phyloP scores from a whole-genome alignment of 2,113 vertebrate genomes.

The Alosa alosa region DNA sequence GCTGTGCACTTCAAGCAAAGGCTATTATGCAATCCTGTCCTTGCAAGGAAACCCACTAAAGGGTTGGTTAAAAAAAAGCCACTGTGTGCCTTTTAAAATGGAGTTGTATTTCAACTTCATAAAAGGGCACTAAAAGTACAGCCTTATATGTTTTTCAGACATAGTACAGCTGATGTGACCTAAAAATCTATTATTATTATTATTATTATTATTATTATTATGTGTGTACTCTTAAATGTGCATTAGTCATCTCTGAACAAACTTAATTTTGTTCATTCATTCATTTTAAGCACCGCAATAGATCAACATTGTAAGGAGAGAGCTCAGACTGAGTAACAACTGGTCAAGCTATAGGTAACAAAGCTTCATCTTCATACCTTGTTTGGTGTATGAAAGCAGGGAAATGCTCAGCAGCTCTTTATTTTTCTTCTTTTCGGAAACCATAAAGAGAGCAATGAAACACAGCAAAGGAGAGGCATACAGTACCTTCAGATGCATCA shows the following conservation, averaged over 20 bases:
- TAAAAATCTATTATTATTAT: neutral
- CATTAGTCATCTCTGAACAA: neutral
- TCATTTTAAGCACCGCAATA: neutral
- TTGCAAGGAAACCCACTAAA: neutral
- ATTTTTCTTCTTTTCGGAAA: constrained; percentile 47
- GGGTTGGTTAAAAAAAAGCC: neutral
- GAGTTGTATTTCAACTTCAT: neutral
- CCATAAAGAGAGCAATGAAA: constrained; percentile 51
- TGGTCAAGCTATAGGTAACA: neutral
- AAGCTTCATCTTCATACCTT: neutral
- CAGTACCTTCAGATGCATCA: constrained; percentile 49
- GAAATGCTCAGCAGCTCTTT: constrained; percentile 39
- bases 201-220: neutral
- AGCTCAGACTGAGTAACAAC: neutral
- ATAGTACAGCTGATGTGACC: neutral
- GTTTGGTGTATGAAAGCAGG: constrained; percentile 33
- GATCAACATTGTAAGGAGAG: neutral
- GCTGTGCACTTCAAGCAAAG: neutral
- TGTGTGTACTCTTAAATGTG: neutral
- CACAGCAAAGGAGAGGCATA: constrained; percentile 52
- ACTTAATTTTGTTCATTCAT: constrained; percentile 5
- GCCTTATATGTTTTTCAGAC: neutral
- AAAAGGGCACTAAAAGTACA: neutral
- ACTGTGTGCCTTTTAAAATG: neutral
- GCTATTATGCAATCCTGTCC: neutral